phyloP scores from a whole-genome alignment of 1,140 invertebrate species.

The Nymphalis io region DNA sequence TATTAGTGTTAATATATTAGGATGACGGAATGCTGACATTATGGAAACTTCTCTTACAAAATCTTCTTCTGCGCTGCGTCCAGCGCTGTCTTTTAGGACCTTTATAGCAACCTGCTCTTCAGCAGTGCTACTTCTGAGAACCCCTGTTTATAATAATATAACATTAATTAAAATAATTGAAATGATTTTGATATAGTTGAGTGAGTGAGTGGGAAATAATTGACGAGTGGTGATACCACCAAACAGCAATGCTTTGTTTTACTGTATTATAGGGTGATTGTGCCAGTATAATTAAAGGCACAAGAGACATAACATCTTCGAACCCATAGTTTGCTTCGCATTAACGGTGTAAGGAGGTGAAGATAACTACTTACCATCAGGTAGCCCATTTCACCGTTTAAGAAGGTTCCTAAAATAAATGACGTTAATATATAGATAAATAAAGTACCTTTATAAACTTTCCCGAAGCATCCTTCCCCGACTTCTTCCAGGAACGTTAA shows the following conservation, averaged over 20 bases:
- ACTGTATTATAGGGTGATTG: too few species aligned
- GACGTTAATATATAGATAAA: too few species aligned
- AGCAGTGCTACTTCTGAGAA: slow-evolving; percentile 76
- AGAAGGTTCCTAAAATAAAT: too few species aligned
- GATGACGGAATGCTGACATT: slow-evolving; percentile 93
- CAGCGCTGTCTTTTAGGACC: slow-evolving; percentile 90
- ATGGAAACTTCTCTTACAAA: slow-evolving; percentile 94
- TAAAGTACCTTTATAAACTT: slow-evolving; percentile 90
- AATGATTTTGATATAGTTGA: not conserved
- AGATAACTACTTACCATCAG: too few species aligned
- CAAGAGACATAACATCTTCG: too few species aligned
- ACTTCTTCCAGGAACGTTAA: slow-evolving; percentile 88
- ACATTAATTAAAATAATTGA: not conserved
- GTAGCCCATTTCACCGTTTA: too few species aligned
- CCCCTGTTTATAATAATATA: slow-evolving; percentile 73
- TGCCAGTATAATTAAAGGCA: too few species aligned
- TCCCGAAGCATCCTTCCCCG: slow-evolving; percentile 95
- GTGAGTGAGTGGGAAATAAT: too few species aligned
- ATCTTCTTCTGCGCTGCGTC: slow-evolving; percentile 91
- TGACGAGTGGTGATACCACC: too few species aligned
- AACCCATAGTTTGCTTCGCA: too few species aligned
- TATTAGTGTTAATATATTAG: slow-evolving; percentile 91
- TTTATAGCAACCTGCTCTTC: slow-evolving; percentile 89
- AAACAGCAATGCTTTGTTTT: too few species aligned
- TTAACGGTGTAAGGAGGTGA: too few species aligned